These are phyloP conservation scores for Megaceryle alcyon DNA, from an alignment of 2,797 vertebrate species.

Conservation along the genomic window DNA sequence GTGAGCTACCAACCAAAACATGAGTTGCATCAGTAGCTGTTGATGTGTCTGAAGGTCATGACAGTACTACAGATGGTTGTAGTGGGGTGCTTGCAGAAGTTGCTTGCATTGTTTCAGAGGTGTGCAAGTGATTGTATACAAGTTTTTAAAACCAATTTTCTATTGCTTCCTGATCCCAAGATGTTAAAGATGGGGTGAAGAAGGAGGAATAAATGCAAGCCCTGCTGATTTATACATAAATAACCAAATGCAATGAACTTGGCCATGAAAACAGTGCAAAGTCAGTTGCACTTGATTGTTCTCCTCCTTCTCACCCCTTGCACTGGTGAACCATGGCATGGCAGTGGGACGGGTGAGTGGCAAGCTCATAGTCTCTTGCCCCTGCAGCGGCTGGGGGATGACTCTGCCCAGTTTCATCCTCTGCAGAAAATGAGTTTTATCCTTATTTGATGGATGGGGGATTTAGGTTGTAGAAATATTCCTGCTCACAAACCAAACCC, in stretches of 20 bases:
- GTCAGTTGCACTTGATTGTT: neutral
- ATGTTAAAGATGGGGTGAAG: neutral
- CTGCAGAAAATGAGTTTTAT: neutral
- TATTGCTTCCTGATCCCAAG: neutral
- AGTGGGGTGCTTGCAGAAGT: neutral
- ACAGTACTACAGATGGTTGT: neutral
- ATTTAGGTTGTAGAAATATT: neutral
- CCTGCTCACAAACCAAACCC: neutral
- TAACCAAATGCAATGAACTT: neutral
- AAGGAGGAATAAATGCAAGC: neutral
- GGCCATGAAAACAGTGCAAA: neutral
- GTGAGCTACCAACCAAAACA: neutral
- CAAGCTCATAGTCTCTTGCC: neutral
- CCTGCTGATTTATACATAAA: neutral
- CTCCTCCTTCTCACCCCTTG: neutral
- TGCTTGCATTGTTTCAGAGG: neutral
- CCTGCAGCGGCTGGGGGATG: accelerated
- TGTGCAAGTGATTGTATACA: neutral
- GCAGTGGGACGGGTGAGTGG: neutral
- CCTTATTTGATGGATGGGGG: neutral
- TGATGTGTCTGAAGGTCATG: neutral
- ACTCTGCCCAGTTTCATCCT: neutral
- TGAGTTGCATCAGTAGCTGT: neutral
- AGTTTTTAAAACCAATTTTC: neutral
- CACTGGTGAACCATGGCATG: neutral